A percentile compares a stretch with the other conserved stretches of the same genome.
These are phyloP conservation scores for Oxygymnocypris stewartii DNA, from an alignment of 2,113 vertebrate species.

Conservation along the genomic window DNA sequence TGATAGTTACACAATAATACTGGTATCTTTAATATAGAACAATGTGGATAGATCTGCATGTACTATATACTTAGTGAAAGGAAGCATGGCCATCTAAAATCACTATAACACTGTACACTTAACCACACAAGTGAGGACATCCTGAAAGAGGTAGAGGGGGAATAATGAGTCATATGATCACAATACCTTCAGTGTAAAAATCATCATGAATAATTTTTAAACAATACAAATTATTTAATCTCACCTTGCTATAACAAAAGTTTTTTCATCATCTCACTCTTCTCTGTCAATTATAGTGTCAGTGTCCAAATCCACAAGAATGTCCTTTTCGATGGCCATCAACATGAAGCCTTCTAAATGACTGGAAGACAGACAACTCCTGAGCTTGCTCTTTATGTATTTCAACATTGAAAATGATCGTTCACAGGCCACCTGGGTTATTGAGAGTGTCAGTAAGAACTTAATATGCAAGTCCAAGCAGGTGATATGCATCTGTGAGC, in stretches of 20 bases:
- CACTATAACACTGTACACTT: not conserved
- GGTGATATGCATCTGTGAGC: not conserved
- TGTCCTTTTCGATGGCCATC: not conserved
- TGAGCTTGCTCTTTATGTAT: no score
- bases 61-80: not conserved
- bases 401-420: not conserved
- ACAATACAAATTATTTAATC: no score
- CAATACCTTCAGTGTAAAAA: not conserved
- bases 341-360: not conserved
- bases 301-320: not conserved
- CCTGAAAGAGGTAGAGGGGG: not conserved
- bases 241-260: no score
- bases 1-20: no score
- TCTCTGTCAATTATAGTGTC: not conserved
- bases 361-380: not conserved
- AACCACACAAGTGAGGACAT: not conserved
- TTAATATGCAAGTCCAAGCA: not conserved
- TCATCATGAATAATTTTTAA: no score
- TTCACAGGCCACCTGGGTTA: no score
- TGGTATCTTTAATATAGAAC: no score
- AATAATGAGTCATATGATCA: not conserved
- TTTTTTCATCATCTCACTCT: no score
- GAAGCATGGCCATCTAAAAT: not conserved
- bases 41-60: no score
- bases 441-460: not conserved